Percentiles rank a stretch among this genome's conserved stretches.
phyloP scores from a whole-genome alignment of 2,113 vertebrate genomes.

The Psilopsiagon aymara region DNA sequence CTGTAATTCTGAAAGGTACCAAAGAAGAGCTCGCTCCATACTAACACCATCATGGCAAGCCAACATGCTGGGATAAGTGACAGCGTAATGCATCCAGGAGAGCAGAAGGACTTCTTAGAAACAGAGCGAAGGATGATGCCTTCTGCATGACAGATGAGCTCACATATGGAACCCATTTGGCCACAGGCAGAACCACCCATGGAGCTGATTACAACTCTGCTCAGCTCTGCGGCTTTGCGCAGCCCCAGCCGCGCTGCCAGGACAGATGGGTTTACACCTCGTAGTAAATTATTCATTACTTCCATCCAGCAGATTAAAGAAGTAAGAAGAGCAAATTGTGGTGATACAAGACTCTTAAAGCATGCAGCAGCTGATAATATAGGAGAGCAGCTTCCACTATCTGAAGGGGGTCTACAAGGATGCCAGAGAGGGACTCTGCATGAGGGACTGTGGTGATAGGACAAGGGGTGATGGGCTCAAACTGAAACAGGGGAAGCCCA shows the following conservation, averaged over 20 bases:
- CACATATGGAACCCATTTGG: conserved; percentile 51
- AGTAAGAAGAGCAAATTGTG: background rate
- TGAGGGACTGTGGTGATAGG: background rate
- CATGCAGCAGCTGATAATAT: background rate
- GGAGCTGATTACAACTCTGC: background rate
- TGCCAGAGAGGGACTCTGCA: background rate
- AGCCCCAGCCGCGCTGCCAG: background rate
- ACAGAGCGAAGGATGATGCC: background rate
- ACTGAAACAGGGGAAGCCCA: background rate
- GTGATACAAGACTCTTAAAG: background rate
- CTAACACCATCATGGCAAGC: background rate
- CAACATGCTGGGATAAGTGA: background rate
- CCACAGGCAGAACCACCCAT: conserved; percentile 14
- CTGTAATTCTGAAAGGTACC: background rate
- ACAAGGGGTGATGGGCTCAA: background rate
- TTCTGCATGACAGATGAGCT: conserved; percentile 11
- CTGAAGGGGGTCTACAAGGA: background rate
- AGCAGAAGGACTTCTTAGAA: conserved; percentile 10
- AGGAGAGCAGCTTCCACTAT: background rate
- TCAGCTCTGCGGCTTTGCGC: background rate
- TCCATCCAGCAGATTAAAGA: background rate
- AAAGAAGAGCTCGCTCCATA: background rate
- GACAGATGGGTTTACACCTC: background rate
- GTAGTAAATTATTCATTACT: background rate
- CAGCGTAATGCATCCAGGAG: background rate